Base-by-base conservation (phyloP, 2,888 invertebrate species). In the Hololepta plana region DNA sequence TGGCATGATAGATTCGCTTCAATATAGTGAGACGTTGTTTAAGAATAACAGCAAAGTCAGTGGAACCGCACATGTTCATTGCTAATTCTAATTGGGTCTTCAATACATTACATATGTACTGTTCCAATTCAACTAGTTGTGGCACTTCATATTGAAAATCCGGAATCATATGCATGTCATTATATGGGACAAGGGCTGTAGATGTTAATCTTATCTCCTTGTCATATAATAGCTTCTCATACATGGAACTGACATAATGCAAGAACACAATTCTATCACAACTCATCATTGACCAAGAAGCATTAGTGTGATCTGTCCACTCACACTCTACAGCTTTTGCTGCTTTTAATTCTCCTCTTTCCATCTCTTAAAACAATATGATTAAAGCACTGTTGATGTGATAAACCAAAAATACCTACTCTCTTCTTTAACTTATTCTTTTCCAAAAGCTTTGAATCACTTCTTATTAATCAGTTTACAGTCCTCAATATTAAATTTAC, bases 221-320 rank as follows among this genome's bases (percentile, higher is more conserved):
- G 41, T 62, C 63, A 17, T 57, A 52, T 14, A 65, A 34, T 5
- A 70, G 51, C 28, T 57, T 49, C 31, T 64, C 61, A 42, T 62
- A 69, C 34, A 67, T 51, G 2, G 54, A 47, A 23, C 58, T 54
- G 4, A 62, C 55, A 12, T 57, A 55, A 43, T 64, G 62, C 29
- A 63, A 49, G 23, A 56, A 57, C 7, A 62, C 59, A 31, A 68
- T 53, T 31, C 46, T 53, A 44, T 64, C 64, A 38, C 60, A 59
- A 35, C 62, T 62, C 43, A 66, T 66, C 27, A 51, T 43, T n/a
- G 63, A 55, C 70, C 70, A 70, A 11, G 59, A 49, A 24, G 58
- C 50, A 44, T 67, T 67, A 23, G 63, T 55, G 38, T 64, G 64
- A 31, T 67, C 67, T 21, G 58, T 50, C 62, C 65, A 67, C 42